Conservation (phyloP, 2,113 vertebrate species). For the Acrocephalus kingi region DNA sequence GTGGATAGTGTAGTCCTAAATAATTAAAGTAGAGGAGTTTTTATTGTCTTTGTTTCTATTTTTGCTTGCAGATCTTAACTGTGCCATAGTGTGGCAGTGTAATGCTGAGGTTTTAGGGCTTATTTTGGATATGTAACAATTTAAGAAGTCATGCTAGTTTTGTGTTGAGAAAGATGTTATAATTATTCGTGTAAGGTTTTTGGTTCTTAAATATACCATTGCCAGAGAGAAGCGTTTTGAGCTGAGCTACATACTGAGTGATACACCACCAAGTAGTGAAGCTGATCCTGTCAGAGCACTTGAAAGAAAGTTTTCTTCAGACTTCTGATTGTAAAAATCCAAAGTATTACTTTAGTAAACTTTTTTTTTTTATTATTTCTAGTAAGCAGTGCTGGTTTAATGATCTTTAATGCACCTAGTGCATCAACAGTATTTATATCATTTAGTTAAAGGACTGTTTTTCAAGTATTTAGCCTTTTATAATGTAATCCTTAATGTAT, state of each 20-base stretch:
- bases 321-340: not conserved
- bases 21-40: not conserved
- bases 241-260: not conserved
- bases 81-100: constrained; percentile 69
- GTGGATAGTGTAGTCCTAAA: not conserved
- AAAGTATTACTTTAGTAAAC: not conserved
- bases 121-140: not conserved
- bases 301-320: not conserved
- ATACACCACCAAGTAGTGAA: not conserved
- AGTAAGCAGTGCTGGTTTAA: not conserved
- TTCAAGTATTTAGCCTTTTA: not conserved
- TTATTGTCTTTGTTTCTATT: not conserved
- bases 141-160: not conserved
- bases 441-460: not conserved
- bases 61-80: constrained; percentile 52
- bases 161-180: not conserved
- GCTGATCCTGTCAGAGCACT: not conserved
- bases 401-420: not conserved
- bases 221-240: not conserved
- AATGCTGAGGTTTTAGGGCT: constrained; percentile 14
- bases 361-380: not conserved
- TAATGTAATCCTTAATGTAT: constrained; percentile 4
- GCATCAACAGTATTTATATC: not conserved
- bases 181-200: not conserved
- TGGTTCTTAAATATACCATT: not conserved